Evolutionary conservation across 2,888 invertebrate genomes (phyloP), one percentile per base, ranked within the genome.

Genomic region (Odontocerum albicorne): DNA sequence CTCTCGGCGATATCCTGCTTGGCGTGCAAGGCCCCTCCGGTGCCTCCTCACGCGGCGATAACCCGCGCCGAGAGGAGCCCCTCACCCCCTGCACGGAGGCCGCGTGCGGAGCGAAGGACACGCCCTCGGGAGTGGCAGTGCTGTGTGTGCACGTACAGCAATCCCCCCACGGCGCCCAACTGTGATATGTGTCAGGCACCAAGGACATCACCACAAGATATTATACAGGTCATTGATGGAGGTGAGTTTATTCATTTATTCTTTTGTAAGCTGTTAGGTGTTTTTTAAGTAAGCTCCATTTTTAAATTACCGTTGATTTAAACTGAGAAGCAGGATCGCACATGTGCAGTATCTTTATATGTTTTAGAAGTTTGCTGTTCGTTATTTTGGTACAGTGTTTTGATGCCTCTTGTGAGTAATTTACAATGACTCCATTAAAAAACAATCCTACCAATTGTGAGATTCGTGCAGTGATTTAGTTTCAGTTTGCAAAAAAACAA

Each of bases 101-200:
- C 36, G 10, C 16, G 49, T 4, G 8, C 38, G n/a, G 38, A 39
- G 12, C 27, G 20, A 15, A 39, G 49, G n/a, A 39, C 40, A 32
- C n/a, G 21, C 4, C 49, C 49, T 3, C 7, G 20, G 6, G 55
- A 55, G 54, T 91, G 91, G 91, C 83, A 88, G 59, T 92, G 92
- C 66, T 79, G 84, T 33, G 82, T 89, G 44, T 92, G 92, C 69
- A 92, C 92, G 10, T 92, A 83, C 67, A 86, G 87, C 72, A 92
- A 92, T 70, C 79, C 80, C 17, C 78, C 75, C 27, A 64, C 71
- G 1, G 73, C 77, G 22, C 65, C 66, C n/a, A 68, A 79, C 38
- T 89, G 88, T 70, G 88, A 88, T 68, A 88, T 89, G 90, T 87
- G 91, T 74, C 80, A 87, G 75, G 81, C 85, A 66, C 75, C 83